Percentiles rank a stretch among this genome's conserved stretches.
Evolutionary conservation across 2,888 invertebrate species (phyloP).

Genomic region (Dasypogon diadema): DNA sequence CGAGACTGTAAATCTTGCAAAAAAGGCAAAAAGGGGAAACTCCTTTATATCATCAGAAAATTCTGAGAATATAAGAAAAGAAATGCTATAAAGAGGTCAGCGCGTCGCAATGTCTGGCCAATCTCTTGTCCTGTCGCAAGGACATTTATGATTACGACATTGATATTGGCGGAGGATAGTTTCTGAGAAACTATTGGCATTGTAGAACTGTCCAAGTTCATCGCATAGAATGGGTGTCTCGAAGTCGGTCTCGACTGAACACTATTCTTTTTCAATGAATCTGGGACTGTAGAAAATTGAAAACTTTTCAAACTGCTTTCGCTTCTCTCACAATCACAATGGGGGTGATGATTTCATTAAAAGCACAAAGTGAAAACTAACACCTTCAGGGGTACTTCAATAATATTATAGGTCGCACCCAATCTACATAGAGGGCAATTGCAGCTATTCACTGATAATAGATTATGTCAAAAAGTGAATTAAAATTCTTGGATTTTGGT

Average conservation of each 20-base stretch:
- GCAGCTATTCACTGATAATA: not conserved
- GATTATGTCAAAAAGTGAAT: slow-evolving; percentile 25
- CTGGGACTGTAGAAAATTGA: slow-evolving; percentile 8
- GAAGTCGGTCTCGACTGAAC: not conserved
- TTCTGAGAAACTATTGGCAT: slow-evolving; percentile 16
- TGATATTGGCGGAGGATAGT: slow-evolving; percentile 14
- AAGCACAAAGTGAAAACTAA: not conserved
- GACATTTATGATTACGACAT: slow-evolving; percentile 28
- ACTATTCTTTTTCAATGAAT: too few relatives aligned
- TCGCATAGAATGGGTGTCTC: not conserved
- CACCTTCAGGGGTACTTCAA: too few relatives aligned
- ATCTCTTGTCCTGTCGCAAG: not conserved
- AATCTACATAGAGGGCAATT: too few relatives aligned
- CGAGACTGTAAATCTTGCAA: not conserved
- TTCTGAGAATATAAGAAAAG: slow-evolving; percentile 2
- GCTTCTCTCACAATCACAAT: not conserved
- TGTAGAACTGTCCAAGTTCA: not conserved
- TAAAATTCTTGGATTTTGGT: slow-evolving; percentile 18
- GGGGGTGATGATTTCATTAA: not conserved
- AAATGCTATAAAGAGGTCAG: slow-evolving; percentile 28
- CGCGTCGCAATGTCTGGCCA: slow-evolving; percentile 22
- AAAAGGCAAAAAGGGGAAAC: slow-evolving; percentile 17
- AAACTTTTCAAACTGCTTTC: slow-evolving; percentile 8
- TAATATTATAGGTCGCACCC: too few relatives aligned
- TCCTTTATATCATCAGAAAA: not conserved